Evolutionary conservation across 2,797 vertebrate species (phyloP).

Genomic region (Antennarius maculatus): DNA sequence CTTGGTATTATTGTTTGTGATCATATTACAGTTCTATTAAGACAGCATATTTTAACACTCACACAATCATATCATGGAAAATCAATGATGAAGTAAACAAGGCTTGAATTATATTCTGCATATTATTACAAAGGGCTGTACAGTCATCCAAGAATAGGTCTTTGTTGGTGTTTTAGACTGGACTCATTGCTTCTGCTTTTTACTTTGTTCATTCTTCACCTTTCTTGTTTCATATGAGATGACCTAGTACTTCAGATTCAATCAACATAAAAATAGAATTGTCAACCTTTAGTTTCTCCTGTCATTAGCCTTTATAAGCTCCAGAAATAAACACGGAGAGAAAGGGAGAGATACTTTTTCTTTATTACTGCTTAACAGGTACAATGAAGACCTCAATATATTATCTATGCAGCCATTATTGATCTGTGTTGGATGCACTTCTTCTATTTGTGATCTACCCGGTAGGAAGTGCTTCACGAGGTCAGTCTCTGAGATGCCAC

Average conservation of each 20-base stretch:
- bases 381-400: not conserved
- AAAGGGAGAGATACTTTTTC: not conserved
- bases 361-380: conserved; percentile 14
- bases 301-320: not conserved
- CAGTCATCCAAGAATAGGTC: too few species aligned
- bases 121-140: too few species aligned
- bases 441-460: not conserved
- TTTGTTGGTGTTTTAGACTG: too few species aligned
- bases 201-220: too few species aligned
- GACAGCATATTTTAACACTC: not conserved
- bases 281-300: conserved; percentile 7
- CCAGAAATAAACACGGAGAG: not conserved
- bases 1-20: not conserved
- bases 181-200: too few species aligned
- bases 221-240: too few species aligned
- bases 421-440: conserved; percentile 12
- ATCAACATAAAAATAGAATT: conserved; percentile 11
- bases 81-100: not conserved
- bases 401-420: conserved; percentile 10
- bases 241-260: not conserved
- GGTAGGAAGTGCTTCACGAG: not conserved
- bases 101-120: not conserved
- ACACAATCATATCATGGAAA: not conserved
- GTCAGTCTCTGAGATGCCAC: not conserved
- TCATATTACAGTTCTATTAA: not conserved